These are phyloP conservation scores for Protosalanx chinensis DNA, from an alignment of 2,797 vertebrate genomes.

Conservation along the genomic window DNA sequence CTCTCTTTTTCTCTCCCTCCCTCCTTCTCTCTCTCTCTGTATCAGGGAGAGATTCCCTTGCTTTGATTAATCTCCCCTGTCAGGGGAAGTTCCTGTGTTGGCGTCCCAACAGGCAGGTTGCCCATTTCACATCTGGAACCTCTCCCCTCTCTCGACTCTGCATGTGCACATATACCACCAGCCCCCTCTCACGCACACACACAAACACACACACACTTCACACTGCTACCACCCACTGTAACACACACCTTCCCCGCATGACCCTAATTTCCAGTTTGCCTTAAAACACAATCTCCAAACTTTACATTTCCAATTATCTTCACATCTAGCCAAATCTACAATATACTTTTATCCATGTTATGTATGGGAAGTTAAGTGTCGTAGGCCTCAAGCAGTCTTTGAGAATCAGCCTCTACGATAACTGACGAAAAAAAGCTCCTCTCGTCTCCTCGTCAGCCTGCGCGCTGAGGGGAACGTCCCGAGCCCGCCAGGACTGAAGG, in stretches of 20 bases:
- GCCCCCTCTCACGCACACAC: not conserved
- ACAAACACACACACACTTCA: not conserved
- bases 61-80: constrained; percentile 74
- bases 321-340: not conserved
- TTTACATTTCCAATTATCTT: not conserved
- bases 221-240: constrained; percentile 32
- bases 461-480: constrained; percentile 26
- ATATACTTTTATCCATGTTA: not conserved
- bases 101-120: constrained; percentile 67
- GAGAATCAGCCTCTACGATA: constrained; percentile 43
- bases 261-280: not conserved
- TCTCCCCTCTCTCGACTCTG: constrained; percentile 47
- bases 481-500: constrained; percentile 24
- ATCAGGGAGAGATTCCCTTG: constrained; percentile 61
- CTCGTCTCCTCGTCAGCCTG: constrained; percentile 33
- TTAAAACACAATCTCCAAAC: not conserved
- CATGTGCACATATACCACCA: constrained; percentile 1
- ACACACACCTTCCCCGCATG: constrained; percentile 26
- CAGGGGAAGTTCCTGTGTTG: constrained; percentile 74
- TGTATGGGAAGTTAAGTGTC: not conserved
- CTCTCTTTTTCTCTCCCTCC: not conserved
- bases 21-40: constrained; percentile 10
- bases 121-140: constrained; percentile 79
- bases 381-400: constrained; percentile 23
- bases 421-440: constrained; percentile 50